These are phyloP conservation scores for Pluvialis apricaria DNA, from an alignment of 2,113 vertebrate species.

Conservation along the genomic window DNA sequence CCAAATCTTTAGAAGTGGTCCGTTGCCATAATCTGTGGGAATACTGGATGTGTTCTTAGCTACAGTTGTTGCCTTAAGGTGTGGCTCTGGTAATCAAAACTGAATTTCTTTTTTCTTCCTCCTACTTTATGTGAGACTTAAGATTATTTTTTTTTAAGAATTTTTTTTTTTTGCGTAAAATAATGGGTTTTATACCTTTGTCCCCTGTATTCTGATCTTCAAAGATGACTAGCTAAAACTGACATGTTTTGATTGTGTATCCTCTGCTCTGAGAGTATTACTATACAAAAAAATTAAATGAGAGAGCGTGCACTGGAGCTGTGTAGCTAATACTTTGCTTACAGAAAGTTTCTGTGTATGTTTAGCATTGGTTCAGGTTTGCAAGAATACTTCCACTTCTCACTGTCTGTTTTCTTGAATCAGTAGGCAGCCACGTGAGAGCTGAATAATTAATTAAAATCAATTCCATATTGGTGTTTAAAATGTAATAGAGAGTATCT, in stretches of 20 bases:
- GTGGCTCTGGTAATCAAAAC: neutral
- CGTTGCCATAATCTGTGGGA: neutral
- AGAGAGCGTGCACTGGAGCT: neutral
- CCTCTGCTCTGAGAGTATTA: neutral
- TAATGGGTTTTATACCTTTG: neutral
- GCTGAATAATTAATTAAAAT: neutral
- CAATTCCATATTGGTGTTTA: neutral
- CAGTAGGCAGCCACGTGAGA: rapidly evolving
- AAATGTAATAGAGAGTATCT: neutral
- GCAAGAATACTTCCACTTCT: neutral
- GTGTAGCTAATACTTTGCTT: neutral
- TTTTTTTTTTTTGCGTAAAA: neutral
- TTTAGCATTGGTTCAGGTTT: neutral
- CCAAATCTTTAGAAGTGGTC: neutral
- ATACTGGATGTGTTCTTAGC: neutral
- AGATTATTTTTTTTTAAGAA: neutral
- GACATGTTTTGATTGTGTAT: neutral
- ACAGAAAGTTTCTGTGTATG: neutral
- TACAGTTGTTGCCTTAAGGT: neutral
- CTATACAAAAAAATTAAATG: neutral
- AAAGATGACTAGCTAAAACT: neutral
- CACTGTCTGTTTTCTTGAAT: neutral
- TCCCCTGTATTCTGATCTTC: neutral
- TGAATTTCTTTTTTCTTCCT: neutral
- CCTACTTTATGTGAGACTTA: neutral